phyloP scores from a whole-genome alignment of 2,113 vertebrate genomes.

The Grammatotria lemairii region DNA sequence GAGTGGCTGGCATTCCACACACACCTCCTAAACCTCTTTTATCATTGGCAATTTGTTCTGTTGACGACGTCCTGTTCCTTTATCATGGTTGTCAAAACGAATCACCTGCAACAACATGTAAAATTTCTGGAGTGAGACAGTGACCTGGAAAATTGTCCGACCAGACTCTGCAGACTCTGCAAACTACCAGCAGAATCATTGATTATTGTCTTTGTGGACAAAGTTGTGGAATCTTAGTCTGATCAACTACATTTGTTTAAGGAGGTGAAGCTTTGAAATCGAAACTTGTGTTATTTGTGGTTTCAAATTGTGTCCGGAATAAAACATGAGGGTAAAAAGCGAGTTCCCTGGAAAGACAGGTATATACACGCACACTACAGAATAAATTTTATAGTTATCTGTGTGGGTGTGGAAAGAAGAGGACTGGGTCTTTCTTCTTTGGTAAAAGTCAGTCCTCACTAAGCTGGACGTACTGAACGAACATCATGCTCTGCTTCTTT shows the following conservation, averaged over 20 bases:
- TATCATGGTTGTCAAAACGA: not conserved
- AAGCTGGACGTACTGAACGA: not conserved
- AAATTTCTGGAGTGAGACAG: not conserved
- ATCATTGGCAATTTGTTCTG: not conserved
- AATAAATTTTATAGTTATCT: not conserved
- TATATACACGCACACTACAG: not conserved
- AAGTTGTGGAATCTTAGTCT: not conserved
- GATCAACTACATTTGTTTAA: not conserved
- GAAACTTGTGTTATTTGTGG: not conserved
- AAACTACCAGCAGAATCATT: not conserved
- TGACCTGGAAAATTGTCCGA: not conserved
- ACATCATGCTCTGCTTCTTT: slow-evolving; percentile 5
- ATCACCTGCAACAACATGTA: not conserved
- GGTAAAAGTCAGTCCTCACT: not conserved
- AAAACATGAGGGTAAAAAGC: not conserved
- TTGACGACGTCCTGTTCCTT: not conserved
- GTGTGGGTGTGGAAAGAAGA: not conserved
- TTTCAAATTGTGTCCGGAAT: not conserved
- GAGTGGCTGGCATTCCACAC: not conserved
- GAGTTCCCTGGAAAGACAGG: not conserved
- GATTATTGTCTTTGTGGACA: not conserved
- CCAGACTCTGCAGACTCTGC: not conserved
- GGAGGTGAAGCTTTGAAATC: not conserved
- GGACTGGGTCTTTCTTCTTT: not conserved
- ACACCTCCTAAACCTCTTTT: not conserved